phyloP scores from a whole-genome alignment of 2,797 vertebrate genomes.

The Pogonophryne albipinna region DNA sequence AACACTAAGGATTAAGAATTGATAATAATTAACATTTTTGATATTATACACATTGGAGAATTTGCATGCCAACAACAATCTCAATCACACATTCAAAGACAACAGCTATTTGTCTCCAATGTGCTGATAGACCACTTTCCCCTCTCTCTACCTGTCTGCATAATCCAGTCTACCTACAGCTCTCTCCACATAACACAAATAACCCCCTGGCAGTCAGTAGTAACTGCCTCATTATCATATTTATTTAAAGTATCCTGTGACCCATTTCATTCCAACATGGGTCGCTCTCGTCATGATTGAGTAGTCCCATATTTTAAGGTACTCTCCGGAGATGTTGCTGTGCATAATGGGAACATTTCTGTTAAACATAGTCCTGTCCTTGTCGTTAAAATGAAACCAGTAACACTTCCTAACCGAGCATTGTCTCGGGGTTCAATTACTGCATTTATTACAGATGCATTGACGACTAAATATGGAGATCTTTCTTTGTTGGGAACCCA shows the following conservation, averaged over 20 bases:
- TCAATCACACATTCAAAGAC: not conserved
- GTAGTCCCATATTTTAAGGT: constrained; percentile 78
- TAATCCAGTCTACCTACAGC: constrained; percentile 59
- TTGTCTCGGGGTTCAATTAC: constrained; percentile 64
- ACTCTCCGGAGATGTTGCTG: constrained; percentile 75
- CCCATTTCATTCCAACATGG: constrained; percentile 83
- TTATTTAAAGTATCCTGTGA: constrained; percentile 87
- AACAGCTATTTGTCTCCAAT: not conserved
- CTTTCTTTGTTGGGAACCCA: constrained; percentile 60
- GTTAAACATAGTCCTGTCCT: constrained; percentile 74
- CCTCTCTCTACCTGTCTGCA: constrained; percentile 3
- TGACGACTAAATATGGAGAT: constrained; percentile 37
- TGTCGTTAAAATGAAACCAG: constrained; percentile 66
- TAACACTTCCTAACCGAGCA: constrained; percentile 53
- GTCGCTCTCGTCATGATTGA: constrained; percentile 82
- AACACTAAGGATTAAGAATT: too few relatives aligned
- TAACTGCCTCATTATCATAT: constrained; percentile 87
- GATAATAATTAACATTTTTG: too few relatives aligned
- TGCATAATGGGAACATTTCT: constrained; percentile 79
- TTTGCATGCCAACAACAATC: not conserved
- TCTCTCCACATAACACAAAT: constrained; percentile 74
- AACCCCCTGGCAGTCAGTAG: constrained; percentile 71
- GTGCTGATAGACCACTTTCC: constrained; percentile 26
- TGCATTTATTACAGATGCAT: constrained; percentile 30
- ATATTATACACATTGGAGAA: not conserved